Evolutionary conservation across 2,888 invertebrate species (phyloP).

Genomic region (Hipparchia semele): DNA sequence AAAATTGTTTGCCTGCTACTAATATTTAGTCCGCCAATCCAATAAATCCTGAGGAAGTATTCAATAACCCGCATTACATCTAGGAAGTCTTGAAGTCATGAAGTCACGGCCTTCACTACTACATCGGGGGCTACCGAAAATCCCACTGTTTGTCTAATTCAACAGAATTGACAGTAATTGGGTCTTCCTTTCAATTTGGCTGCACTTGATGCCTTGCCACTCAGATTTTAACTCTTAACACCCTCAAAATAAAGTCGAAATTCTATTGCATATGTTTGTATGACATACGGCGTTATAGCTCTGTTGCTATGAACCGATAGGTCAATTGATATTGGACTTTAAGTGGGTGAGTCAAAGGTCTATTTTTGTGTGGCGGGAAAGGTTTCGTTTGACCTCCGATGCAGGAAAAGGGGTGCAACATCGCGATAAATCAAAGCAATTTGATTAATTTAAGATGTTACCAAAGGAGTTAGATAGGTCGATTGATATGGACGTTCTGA

Average conservation of each 20-base stretch:
- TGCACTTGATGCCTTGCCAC: constrained; percentile 50
- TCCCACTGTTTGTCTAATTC: constrained; percentile 64
- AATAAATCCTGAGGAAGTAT: constrained; percentile 13
- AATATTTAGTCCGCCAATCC: too few relatives aligned
- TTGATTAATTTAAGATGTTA: constrained; percentile 54
- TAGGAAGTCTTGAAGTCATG: constrained; percentile 37
- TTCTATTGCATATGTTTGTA: constrained; percentile 8
- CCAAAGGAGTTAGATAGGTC: constrained; percentile 33
- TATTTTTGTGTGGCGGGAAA: constrained; percentile 27
- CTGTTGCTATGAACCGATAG: constrained; percentile 11
- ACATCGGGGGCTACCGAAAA: constrained; percentile 55
- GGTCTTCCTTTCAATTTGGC: constrained; percentile 62
- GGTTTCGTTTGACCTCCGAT: constrained; percentile 52
- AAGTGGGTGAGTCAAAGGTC: constrained; percentile 21
- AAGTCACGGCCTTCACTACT: constrained; percentile 38
- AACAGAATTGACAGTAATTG: constrained; percentile 70
- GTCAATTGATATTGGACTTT: constrained; percentile 38
- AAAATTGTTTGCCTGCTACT: too few relatives aligned
- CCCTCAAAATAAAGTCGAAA: constrained; percentile 8
- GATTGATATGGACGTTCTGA: constrained; percentile 3
- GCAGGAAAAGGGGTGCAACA: constrained; percentile 60
- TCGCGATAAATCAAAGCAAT: constrained; percentile 51
- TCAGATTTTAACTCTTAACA: constrained; percentile 23
- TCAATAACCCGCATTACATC: constrained; percentile 19
- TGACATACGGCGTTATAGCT: constrained; percentile 39